Conservation (phyloP, 2,797 vertebrate species). For the Manis crassicaudata region DNA sequence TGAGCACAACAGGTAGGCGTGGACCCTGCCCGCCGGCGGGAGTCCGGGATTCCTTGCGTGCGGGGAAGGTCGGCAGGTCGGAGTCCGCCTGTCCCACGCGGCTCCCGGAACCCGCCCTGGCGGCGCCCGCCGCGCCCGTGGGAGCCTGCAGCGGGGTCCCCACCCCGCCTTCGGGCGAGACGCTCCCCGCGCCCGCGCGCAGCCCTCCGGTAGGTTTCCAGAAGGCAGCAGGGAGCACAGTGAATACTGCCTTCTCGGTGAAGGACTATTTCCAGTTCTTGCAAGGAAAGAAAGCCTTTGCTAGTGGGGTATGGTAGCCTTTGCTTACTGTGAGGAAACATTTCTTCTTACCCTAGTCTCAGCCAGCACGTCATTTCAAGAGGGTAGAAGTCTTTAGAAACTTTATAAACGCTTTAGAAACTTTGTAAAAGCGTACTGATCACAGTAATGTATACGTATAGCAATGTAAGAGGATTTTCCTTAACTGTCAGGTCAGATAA, state of each 20-base stretch:
- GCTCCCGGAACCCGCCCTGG: not conserved
- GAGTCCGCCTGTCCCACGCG: not conserved
- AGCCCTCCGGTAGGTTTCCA: not conserved
- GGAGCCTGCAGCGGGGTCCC: not conserved
- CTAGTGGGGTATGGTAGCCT: not conserved
- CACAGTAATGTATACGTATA: not conserved
- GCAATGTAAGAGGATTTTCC: not conserved
- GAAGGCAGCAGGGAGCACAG: not conserved
- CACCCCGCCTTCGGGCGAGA: not conserved
- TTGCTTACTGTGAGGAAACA: not conserved
- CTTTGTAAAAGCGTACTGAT: not conserved
- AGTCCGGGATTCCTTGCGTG: not conserved
- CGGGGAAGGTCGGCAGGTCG: not conserved
- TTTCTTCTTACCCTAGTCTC: not conserved
- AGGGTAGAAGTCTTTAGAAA: not conserved
- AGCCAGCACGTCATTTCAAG: not conserved
- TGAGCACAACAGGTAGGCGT: slow-evolving; percentile 71
- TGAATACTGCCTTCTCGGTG: accelerated
- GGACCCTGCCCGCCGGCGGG: not conserved
- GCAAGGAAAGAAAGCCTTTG: not conserved
- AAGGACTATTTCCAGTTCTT: not conserved
- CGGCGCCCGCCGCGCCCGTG: not conserved
- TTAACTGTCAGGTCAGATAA: not conserved
- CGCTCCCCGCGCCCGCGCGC: not conserved
- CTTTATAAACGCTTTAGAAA: not conserved